These are phyloP conservation scores for Coluber constrictor DNA, from an alignment of 2,797 vertebrate genomes.

Conservation along the genomic window DNA sequence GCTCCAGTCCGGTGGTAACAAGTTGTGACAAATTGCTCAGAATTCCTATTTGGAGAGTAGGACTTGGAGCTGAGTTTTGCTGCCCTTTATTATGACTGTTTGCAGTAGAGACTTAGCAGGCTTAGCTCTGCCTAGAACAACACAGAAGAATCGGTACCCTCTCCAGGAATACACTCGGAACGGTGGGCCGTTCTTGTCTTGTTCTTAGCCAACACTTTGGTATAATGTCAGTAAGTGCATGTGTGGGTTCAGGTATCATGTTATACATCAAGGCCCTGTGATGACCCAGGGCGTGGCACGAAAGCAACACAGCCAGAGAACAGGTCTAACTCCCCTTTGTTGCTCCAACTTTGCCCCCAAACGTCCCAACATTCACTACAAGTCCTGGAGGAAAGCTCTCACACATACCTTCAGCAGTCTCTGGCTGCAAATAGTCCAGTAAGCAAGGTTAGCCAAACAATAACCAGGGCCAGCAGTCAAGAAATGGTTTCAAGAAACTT, in stretches of 20 bases:
- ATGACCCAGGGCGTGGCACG: too few species aligned
- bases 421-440: too few species aligned
- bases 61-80: background rate
- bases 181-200: accelerated
- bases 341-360: too few species aligned
- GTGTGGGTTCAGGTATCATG: background rate
- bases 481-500: background rate
- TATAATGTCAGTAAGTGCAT: background rate
- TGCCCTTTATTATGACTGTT: background rate
- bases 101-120: background rate
- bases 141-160: background rate
- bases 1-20: background rate
- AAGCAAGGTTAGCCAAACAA: too few species aligned
- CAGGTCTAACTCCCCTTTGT: too few species aligned
- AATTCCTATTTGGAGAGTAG: conserved; percentile 6
- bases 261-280: background rate
- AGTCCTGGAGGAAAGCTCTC: too few species aligned
- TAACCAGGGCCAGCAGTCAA: too few species aligned
- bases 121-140: accelerated
- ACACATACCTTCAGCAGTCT: too few species aligned
- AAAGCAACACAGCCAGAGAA: too few species aligned
- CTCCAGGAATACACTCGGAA: background rate
- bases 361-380: too few species aligned
- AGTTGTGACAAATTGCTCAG: conserved; percentile 18
- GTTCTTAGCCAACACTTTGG: background rate